phyloP scores from a whole-genome alignment of 2,113 vertebrate species.

The Istiophorus platypterus region DNA sequence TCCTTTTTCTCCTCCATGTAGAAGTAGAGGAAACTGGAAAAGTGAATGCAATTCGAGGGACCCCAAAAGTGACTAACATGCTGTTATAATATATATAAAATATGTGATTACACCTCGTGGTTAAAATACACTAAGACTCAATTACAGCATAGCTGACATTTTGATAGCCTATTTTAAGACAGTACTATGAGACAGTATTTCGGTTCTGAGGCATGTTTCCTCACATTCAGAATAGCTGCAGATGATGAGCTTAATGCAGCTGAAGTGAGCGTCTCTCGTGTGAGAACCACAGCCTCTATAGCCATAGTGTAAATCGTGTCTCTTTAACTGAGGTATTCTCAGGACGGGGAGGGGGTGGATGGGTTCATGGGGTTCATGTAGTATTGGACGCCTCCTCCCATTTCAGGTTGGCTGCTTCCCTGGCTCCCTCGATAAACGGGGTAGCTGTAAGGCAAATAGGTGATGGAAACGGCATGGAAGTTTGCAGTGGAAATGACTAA shows the following conservation, averaged over 20 bases:
- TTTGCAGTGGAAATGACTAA: conserved; percentile 41
- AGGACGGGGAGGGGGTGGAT: conserved; percentile 66
- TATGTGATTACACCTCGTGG: no score
- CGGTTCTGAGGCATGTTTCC: no score
- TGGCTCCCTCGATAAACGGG: conserved; percentile 57
- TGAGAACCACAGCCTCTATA: conserved; percentile 12
- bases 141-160: no score
- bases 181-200: no score
- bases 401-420: conserved; percentile 68
- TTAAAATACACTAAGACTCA: no score
- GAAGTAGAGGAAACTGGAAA: no score
- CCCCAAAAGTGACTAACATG: no score
- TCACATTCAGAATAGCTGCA: background rate
- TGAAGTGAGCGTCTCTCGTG: background rate
- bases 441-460: conserved; percentile 56
- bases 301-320: conserved; percentile 52
- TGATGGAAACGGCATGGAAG: conserved; percentile 48
- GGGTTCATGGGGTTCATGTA: conserved; percentile 85
- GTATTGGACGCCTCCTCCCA: conserved; percentile 79
- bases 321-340: conserved; percentile 78
- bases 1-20: no score
- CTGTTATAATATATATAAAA: no score
- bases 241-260: background rate
- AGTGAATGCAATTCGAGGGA: no score
- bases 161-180: no score